Base-by-base conservation (phyloP, 1,140 invertebrate species). In the Trachymyrmex cornetzi region DNA sequence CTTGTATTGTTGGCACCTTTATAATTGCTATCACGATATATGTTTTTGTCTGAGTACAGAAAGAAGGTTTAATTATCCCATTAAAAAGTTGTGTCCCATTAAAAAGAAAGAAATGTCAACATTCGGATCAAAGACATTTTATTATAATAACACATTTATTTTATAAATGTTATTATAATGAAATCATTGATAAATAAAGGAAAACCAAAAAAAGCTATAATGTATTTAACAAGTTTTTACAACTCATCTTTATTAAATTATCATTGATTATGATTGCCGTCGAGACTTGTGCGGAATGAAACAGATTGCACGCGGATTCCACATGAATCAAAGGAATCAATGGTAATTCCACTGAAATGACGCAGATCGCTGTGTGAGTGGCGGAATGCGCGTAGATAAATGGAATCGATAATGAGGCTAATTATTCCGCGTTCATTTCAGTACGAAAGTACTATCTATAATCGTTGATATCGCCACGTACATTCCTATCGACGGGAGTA, bases 391-490 rank as follows among this genome's bases (percentile, higher is more conserved):
- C n/a, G 27, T 50, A n/a, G 38, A 85, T 67, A 75, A 71, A 79
- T 22, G 55, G 48, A 50, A 77, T 80, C 55, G 82, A 81, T 88
- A 81, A 86, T 50, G 69, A 88, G 69, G 50, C 67, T 77, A 71
- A 88, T 89, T 88, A 74, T 67, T 75, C 27, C 61, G 67, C 66
- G 74, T 63, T 88, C 69, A 72, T 77, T 88, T 79, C 19, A 16
- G 6, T 14, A 53, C 50, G n/a, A 80, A 77, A 88, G 59, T 88
- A 53, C 71, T 53, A 69, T 69, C 48, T 27, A 63, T 75, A 80
- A 86, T 71, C 44, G 34, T 3, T 63, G 55, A 77, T 86, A 86
- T 89, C 55, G 64, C 16, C 74, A 66, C 55, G 63, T 74, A 75
- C 63, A 81, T 53, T 88, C 67, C 67, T 74, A 22, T 55, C 24